Percentiles rank a stretch among this genome's conserved stretches.
These are phyloP conservation scores for Neoniphon sammara DNA, from an alignment of 2,797 vertebrate species.

Conservation along the genomic window DNA sequence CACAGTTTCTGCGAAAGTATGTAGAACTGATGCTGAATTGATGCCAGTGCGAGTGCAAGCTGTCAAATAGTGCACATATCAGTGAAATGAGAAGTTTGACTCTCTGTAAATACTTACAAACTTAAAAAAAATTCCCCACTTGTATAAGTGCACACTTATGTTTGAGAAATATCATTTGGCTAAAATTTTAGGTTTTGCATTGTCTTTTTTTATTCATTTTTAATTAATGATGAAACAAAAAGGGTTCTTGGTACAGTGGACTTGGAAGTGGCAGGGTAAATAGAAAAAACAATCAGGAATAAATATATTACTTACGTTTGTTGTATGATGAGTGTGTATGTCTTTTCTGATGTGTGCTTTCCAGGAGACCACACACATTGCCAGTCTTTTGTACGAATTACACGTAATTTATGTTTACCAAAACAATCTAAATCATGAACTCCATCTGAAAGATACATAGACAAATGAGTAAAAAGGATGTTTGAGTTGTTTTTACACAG, in stretches of 20 bases:
- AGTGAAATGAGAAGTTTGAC: no score
- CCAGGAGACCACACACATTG: constrained; percentile 71
- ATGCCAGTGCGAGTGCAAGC: no score
- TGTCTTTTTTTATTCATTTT: no score
- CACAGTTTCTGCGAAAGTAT: no score
- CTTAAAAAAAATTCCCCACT: no score
- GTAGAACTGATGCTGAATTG: no score
- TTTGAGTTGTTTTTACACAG: neutral
- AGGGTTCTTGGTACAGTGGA: neutral
- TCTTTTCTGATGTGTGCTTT: constrained; percentile 24
- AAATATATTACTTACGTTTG: constrained; percentile 33
- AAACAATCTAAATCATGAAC: constrained; percentile 74
- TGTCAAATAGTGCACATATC: no score
- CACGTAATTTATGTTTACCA: fast-evolving
- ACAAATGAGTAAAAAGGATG: neutral
- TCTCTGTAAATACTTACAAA: no score
- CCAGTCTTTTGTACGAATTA: fast-evolving
- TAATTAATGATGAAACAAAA: no score
- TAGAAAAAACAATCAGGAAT: neutral
- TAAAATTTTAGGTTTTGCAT: no score
- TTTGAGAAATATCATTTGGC: no score
- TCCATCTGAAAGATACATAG: constrained; percentile 63
- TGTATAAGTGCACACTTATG: no score
- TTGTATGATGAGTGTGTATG: constrained; percentile 46
- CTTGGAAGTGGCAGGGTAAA: neutral